Percentiles rank a stretch among this genome's conserved stretches.
Evolutionary conservation across 2,797 vertebrate genomes (phyloP).

Genomic region (Falco naumanni): DNA sequence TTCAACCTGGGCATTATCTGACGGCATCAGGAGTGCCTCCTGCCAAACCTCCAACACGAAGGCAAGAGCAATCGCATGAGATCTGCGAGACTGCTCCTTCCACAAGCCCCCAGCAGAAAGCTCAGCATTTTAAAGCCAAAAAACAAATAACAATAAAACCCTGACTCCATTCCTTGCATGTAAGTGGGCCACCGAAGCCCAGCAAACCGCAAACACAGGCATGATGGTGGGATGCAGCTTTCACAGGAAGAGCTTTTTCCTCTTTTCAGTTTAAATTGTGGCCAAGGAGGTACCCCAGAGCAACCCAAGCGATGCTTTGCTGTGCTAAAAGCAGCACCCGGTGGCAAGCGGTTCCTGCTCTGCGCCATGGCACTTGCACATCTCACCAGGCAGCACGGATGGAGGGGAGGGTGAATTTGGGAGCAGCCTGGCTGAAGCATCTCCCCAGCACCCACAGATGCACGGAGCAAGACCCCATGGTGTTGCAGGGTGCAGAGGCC

Average conservation of each 20-base stretch:
- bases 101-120: background rate
- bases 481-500: background rate
- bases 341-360: background rate
- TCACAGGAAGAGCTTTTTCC: background rate
- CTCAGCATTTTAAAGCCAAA: background rate
- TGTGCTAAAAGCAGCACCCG: background rate
- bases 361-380: rapidly evolving
- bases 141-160: background rate
- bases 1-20: background rate
- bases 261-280: background rate
- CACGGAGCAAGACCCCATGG: background rate
- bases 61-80: background rate
- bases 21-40: background rate
- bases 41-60: background rate
- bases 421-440: background rate
- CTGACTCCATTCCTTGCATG: background rate
- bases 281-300: background rate
- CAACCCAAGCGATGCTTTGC: rapidly evolving
- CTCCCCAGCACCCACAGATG: background rate
- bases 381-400: background rate
- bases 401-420: background rate
- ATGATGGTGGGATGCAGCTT: rapidly evolving
- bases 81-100: background rate
- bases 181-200: background rate
- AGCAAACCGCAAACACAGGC: background rate